These are phyloP conservation scores for Zoroaster sp. DNA, from an alignment of 53 echinoderm and acorn worm genomes.

Conservation along the genomic window DNA sequence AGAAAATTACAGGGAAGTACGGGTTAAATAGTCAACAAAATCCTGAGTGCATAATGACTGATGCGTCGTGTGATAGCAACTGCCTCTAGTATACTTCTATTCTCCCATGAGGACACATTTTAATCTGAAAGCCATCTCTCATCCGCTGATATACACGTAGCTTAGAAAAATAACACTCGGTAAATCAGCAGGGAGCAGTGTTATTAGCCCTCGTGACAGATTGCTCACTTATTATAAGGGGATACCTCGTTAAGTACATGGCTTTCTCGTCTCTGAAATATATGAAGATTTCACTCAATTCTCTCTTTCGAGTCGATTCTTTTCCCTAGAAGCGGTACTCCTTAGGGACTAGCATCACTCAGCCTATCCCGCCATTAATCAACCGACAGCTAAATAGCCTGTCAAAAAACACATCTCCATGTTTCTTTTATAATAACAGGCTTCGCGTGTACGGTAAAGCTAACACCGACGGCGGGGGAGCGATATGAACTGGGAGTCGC, in stretches of 20 bases:
- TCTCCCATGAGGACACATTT: not conserved
- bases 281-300: slow-evolving; percentile 17
- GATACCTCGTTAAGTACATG: not conserved
- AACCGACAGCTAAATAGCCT: slow-evolving; percentile 41
- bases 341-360: slow-evolving; percentile 9
- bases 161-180: not conserved
- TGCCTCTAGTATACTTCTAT: no score
- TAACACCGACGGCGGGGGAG: not conserved
- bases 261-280: not conserved
- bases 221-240: not conserved
- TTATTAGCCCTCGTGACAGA: slow-evolving; percentile 32
- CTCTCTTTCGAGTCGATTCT: not conserved
- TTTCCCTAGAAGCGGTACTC: not conserved
- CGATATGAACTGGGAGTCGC: slow-evolving; percentile 25
- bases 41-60: no score
- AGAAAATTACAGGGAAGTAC: no score
- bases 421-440: slow-evolving; percentile 5
- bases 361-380: slow-evolving; percentile 39
- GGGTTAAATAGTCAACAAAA: no score
- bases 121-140: not conserved
- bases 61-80: no score
- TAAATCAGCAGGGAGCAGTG: not conserved
- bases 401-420: slow-evolving; percentile 31
- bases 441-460: not conserved
- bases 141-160: not conserved